Evolutionary conservation across 2,113 vertebrate genomes (phyloP).

Genomic region (Sus scrofa): T2T-Sscrofa CM000827.6:68738501-68739000

Average conservation of each 20-base stretch:
- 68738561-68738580: neutral
- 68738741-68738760: neutral
- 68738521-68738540: neutral
- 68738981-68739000: slow-evolving; percentile 63
- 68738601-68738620: neutral
- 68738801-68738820: neutral
- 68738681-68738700: slow-evolving; percentile 24
- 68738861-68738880: slow-evolving; percentile 32
- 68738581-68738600: neutral
- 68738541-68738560: neutral
- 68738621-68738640: neutral
- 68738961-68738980: slow-evolving; percentile 51
- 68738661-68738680: neutral
- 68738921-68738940: slow-evolving; percentile 65
- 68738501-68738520: neutral
- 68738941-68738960: slow-evolving; percentile 43
- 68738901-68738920: slow-evolving; percentile 35
- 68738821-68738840: slow-evolving; percentile 70
- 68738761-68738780: slow-evolving; percentile 19
- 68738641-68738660: neutral
- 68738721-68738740: slow-evolving; percentile 3
- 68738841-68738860: slow-evolving; percentile 31
- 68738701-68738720: neutral
- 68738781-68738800: slow-evolving; percentile 14
- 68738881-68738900: slow-evolving; percentile 30